Conservation (phyloP, 2,888 invertebrate species). For the Athripsodes cinereus region DNA sequence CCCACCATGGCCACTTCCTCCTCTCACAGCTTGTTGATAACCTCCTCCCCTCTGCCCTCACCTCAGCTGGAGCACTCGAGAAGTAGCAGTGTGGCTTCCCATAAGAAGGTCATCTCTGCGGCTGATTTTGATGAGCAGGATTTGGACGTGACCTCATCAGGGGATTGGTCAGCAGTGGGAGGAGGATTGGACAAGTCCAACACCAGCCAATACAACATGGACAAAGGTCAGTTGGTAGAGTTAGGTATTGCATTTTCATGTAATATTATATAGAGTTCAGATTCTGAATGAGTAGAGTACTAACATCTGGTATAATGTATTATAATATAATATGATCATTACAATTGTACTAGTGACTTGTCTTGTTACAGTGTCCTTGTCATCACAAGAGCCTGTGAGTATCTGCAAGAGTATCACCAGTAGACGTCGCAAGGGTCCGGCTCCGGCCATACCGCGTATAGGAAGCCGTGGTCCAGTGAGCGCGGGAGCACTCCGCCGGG, state of each 20-base stretch:
- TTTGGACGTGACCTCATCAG: constrained; percentile 29
- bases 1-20: constrained; percentile 19
- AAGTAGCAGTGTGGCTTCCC: not conserved
- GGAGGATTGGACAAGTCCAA: constrained; percentile 49
- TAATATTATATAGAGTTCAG: too few relatives aligned
- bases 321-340: too few relatives aligned
- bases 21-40: constrained; percentile 2
- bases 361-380: not conserved
- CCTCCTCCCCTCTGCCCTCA: not conserved
- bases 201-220: not conserved
- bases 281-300: too few relatives aligned
- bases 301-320: too few relatives aligned
- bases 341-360: too few relatives aligned
- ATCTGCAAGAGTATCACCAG: constrained; percentile 57
- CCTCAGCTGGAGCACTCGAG: not conserved
- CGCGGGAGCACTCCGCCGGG: constrained; percentile 56
- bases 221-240: not conserved
- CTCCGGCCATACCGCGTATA: constrained; percentile 72
- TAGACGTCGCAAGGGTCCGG: constrained; percentile 73
- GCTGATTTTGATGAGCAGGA: constrained; percentile 26
- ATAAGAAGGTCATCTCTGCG: constrained; percentile 18
- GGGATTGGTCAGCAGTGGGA: constrained; percentile 33
- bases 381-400: not conserved
- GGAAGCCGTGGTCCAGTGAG: constrained; percentile 56
- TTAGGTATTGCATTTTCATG: too few relatives aligned